Evolutionary conservation across 2,797 vertebrate genomes (phyloP), one percentile per base, ranked within the genome.

Genomic region (Taeniopygia guttata): DNA sequence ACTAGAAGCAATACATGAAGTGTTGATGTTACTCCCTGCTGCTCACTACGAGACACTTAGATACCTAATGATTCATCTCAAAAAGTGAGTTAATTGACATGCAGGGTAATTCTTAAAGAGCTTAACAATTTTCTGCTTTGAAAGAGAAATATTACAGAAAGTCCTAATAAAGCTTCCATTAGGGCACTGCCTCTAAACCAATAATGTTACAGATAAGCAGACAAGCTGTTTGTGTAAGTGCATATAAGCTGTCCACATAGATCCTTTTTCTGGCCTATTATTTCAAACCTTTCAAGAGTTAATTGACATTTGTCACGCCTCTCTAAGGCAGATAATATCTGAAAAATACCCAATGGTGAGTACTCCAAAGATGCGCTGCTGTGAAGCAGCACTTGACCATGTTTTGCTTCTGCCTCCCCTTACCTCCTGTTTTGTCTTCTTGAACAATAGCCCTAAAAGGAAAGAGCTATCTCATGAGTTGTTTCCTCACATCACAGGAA

Each of bases 21-120:
- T 98, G 82, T 96, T 99, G 96, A 97, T 99, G 97, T 97, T 99
- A 96, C 99, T 99, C 89, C 99, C 99, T 36, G 99, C 99, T 11
- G 99, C 99, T 60, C 99, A 99, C 97, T 99, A 99, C 0, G 99
- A 99, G 98, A 99, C 99, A 27, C 98, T 99, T 64, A 98, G 99
- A 81, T 99, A 97, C 94, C 97, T 98, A 84, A 98, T 98, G 97
- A 98, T 97, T 94, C 98, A 98, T 95, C 98, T 98, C 80, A 98
- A 98, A 96, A 98, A 98, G 98, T 98, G 97, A 97, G 98, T 88
- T 76, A 87, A 94, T 93, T 94, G 94, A 43, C 90, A 69, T 16
- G 19, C 63, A 73, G 74, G 59, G 67, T 85, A 70, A 79, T 76
- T 73, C 42, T 85, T 93, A 79, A 81, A 74, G 36, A 93, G 63